Base-by-base conservation (phyloP, 2,888 invertebrate species). In the Rotaria sp. region DNA sequence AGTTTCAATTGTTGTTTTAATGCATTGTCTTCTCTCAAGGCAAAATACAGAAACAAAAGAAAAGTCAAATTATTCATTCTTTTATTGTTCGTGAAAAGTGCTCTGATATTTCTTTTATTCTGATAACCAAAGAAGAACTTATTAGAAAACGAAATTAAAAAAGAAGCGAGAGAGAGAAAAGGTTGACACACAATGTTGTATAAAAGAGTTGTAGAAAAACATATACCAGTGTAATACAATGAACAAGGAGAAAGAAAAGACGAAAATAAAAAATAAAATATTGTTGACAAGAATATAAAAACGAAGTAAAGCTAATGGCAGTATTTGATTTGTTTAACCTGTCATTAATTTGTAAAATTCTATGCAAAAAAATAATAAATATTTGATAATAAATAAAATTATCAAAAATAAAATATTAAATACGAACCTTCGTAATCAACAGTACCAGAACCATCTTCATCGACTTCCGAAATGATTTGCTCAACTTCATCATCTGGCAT, bases 381-480 rank as follows among this genome's bases (percentile, higher is more conserved):
- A 50, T 50, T 50, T 50, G 26, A 45, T 2, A 75, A 15, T 38
- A 2, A 45, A n/a, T 45, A 5, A 80, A 15, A 15, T 18, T 0
- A 15, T n/a, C 15, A 13, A 30, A 15, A 30, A 15, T 13, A 75
- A 41, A 75, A 15, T 15, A 24, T 75, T 1, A n/a, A n/a, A n/a
- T 26, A n/a, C 26, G n/a, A 84, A 87, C 87, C 87, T 52, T 87
- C 87, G 52, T 85, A 87, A 85, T 87, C 87, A 38, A 87, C 87
- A n/a, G 87, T 87, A 45, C 87, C 87, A 67, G 84, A 84, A 59
- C 86, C 86, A 55, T 87, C 87, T 85, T 87, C 87, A 74, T 87
- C 87, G 52, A 87, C 87, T 80, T 87, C 87, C 4, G 67, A 48
- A 45, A 87, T 87, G 50, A 87, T 87, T 80, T 87, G 87, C 10